Conservation (phyloP, 92 coral and sea anemone species). For the Porites cylindrica region DNA sequence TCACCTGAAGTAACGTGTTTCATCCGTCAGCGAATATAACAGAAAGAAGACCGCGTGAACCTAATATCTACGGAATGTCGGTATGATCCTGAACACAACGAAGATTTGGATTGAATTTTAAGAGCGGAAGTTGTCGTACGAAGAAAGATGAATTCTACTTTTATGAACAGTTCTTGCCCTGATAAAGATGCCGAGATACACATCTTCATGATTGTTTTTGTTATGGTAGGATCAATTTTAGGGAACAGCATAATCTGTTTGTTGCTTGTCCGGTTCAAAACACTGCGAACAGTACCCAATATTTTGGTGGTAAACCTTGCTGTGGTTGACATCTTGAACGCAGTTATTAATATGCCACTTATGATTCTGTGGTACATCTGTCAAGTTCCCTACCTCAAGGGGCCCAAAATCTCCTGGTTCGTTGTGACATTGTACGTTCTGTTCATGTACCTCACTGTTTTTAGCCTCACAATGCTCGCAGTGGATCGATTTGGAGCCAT, state of each 20-base stretch:
- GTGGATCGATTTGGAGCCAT: constrained; percentile 92
- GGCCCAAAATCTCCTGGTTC: constrained; percentile 73
- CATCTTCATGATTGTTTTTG: constrained; percentile 56
- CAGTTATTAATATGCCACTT: constrained; percentile 81
- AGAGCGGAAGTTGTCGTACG: background rate
- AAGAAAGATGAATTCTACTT: background rate
- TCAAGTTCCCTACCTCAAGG: constrained; percentile 63
- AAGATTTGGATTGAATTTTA: background rate
- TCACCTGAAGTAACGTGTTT: no score
- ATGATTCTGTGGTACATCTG: constrained; percentile 85
- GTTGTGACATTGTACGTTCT: constrained; percentile 72
- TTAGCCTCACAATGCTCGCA: constrained; percentile 76
- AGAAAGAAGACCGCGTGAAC: no score
- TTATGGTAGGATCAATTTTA: constrained; percentile 72
- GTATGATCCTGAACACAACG: no score
- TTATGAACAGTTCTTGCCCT: constrained; percentile 21
- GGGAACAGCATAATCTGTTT: constrained; percentile 78
- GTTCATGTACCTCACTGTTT: constrained; percentile 77
- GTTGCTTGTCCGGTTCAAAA: constrained; percentile 71
- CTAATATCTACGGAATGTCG: no score
- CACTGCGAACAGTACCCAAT: constrained; percentile 87
- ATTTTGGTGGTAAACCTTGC: constrained; percentile 84
- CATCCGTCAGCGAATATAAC: no score
- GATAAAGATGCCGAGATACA: constrained; percentile 51
- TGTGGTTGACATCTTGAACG: constrained; percentile 78